Conservation (phyloP, 2,888 invertebrate genomes). For the Cantharis rufa region DNA sequence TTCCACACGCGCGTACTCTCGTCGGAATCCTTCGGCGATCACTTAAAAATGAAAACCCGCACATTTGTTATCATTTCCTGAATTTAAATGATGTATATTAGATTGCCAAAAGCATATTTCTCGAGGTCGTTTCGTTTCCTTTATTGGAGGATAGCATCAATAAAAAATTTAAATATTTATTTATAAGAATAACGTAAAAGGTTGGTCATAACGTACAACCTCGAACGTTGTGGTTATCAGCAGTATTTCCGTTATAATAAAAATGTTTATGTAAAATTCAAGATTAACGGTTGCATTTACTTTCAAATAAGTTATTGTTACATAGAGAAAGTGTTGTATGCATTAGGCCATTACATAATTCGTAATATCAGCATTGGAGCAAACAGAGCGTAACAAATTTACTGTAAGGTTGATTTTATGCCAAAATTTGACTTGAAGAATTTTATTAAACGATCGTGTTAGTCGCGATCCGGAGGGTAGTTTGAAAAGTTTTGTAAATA, state of each 20-base stretch:
- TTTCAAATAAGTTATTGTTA: slow-evolving; percentile 11
- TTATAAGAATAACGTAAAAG: slow-evolving; percentile 22
- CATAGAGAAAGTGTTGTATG: slow-evolving; percentile 30
- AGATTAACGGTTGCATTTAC: slow-evolving; percentile 12
- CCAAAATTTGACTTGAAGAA: slow-evolving; percentile 8
- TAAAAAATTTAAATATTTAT: slow-evolving; percentile 15
- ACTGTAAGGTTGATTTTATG: slow-evolving; percentile 28
- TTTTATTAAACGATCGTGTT: slow-evolving; percentile 22
- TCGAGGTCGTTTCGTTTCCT: slow-evolving; percentile 28
- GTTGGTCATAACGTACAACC: slow-evolving; percentile 17
- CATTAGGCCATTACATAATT: slow-evolving; percentile 23
- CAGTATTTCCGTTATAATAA: slow-evolving; percentile 3
- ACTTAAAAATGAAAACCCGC: neutral
- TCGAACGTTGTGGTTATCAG: slow-evolving; percentile 27
- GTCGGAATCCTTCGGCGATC: neutral
- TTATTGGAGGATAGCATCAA: slow-evolving; percentile 18
- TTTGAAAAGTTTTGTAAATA: slow-evolving; percentile 9
- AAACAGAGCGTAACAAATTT: slow-evolving; percentile 31
- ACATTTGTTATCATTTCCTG: neutral
- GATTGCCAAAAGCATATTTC: neutral
- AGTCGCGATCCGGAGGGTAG: slow-evolving; percentile 8
- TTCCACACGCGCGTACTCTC: neutral
- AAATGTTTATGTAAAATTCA: neutral
- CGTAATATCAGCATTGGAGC: slow-evolving; percentile 16
- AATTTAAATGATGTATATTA: neutral